Conservation (phyloP, 92 coral and sea anemone genomes). For the Anthopleura xanthogrammica region DNA sequence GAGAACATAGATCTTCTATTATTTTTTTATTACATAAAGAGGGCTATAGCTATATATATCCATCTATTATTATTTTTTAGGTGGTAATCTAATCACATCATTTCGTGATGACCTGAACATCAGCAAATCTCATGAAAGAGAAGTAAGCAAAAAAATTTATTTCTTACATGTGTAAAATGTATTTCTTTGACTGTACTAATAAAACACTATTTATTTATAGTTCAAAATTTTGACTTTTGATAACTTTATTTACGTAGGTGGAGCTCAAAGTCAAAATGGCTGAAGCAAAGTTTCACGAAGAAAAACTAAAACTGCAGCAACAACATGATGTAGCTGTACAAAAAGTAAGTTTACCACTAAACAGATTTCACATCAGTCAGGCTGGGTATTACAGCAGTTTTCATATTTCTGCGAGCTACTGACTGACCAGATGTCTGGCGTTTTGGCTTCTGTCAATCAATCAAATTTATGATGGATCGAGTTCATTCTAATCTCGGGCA, state of each 20-base stretch:
- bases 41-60: neutral
- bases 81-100: slow-evolving; percentile 28
- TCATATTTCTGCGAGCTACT: no score
- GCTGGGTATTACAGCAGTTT: no score
- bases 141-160: slow-evolving; percentile 35
- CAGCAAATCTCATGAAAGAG: slow-evolving; percentile 75
- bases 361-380: no score
- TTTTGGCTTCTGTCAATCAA: no score
- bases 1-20: no score
- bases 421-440: no score
- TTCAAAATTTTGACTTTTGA: neutral
- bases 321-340: slow-evolving; percentile 98
- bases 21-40: no score
- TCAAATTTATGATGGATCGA: no score
- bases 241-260: slow-evolving; percentile 43
- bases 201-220: neutral
- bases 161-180: neutral
- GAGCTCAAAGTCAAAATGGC: slow-evolving; percentile 89
- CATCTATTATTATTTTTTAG: slow-evolving; percentile 6
- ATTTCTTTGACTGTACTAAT: neutral
- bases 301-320: slow-evolving; percentile 93
- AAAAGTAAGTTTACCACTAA: slow-evolving; percentile 52
- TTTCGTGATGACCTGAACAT: slow-evolving; percentile 68
- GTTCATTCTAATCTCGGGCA: no score
- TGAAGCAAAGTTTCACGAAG: slow-evolving; percentile 96